These are phyloP conservation scores for Drosophila diplacantha DNA, from an alignment of 2,888 invertebrate genomes.

Conservation along the genomic window DNA sequence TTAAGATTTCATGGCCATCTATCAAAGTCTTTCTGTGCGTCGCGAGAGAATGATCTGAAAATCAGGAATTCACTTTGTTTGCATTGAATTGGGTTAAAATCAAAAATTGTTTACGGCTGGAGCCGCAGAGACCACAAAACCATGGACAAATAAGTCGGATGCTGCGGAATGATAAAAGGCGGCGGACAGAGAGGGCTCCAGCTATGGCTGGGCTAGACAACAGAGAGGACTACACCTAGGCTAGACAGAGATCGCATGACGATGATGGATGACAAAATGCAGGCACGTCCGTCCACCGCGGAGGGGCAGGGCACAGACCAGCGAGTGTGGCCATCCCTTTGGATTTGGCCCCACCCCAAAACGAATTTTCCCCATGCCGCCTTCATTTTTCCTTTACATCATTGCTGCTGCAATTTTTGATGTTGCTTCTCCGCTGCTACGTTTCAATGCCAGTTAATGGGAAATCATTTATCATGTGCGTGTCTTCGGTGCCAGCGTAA, in stretches of 20 bases:
- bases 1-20: slow-evolving; percentile 66
- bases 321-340: slow-evolving; percentile 14
- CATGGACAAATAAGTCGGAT: slow-evolving; percentile 27
- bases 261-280: slow-evolving; percentile 69
- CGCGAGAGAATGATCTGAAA: slow-evolving; percentile 13
- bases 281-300: slow-evolving; percentile 26
- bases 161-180: slow-evolving; percentile 27
- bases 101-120: slow-evolving; percentile 41
- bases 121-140: slow-evolving; percentile 18
- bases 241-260: slow-evolving; percentile 15
- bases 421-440: slow-evolving; percentile 30
- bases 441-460: slow-evolving; percentile 69
- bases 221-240: slow-evolving; percentile 4
- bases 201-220: neutral
- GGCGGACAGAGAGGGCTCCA: slow-evolving; percentile 9
- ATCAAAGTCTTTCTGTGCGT: slow-evolving; percentile 50
- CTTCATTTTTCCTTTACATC: slow-evolving; percentile 19
- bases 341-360: slow-evolving; percentile 13
- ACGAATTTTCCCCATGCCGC: neutral
- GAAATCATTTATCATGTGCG: slow-evolving; percentile 73
- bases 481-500: slow-evolving; percentile 34
- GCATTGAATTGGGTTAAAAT: slow-evolving; percentile 38
- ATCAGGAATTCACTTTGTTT: slow-evolving; percentile 29
- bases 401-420: slow-evolving; percentile 36
- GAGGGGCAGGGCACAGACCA: slow-evolving; percentile 1